phyloP scores from a whole-genome alignment of 2,797 vertebrate species.

The Crocidura indochinensis region DNA sequence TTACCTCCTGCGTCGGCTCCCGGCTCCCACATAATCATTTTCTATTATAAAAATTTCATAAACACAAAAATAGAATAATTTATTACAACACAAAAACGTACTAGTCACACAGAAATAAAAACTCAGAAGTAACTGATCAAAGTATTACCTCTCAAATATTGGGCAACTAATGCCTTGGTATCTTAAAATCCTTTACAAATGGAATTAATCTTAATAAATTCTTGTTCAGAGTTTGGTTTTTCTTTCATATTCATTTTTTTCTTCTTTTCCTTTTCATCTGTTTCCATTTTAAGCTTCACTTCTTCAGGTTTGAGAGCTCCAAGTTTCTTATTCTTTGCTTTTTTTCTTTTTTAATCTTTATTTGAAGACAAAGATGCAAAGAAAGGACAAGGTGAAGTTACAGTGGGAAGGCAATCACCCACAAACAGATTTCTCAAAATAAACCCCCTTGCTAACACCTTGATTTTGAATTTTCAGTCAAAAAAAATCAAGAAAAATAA shows the following conservation, averaged over 20 bases:
- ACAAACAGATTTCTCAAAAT: too few relatives aligned
- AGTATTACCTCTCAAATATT: conserved; percentile 26
- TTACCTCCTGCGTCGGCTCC: too few relatives aligned
- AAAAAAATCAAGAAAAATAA: too few relatives aligned
- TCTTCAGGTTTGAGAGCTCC: conserved; percentile 94
- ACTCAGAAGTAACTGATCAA: conserved; percentile 40
- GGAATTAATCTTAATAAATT: conserved; percentile 60
- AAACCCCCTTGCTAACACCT: too few relatives aligned
- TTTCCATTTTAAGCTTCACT: conserved; percentile 88
- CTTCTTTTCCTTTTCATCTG: conserved; percentile 92
- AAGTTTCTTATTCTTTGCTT: conserved; percentile 96
- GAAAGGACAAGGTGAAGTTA: too few relatives aligned
- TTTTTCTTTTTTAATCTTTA: too few relatives aligned
- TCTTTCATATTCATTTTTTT: conserved; percentile 82
- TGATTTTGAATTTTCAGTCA: too few relatives aligned
- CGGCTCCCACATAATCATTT: not conserved
- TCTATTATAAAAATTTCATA: conserved; percentile 17
- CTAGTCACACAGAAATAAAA: conserved; percentile 17
- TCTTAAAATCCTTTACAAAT: conserved; percentile 84
- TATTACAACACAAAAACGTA: conserved; percentile 8
- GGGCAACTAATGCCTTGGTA: conserved; percentile 44
- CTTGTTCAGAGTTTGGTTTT: not conserved
- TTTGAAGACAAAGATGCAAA: too few relatives aligned
- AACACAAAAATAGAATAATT: conserved; percentile 34
- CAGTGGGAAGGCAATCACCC: too few relatives aligned